phyloP scores from a whole-genome alignment of 2,888 invertebrate species.

The Agonum fuliginosum region DNA sequence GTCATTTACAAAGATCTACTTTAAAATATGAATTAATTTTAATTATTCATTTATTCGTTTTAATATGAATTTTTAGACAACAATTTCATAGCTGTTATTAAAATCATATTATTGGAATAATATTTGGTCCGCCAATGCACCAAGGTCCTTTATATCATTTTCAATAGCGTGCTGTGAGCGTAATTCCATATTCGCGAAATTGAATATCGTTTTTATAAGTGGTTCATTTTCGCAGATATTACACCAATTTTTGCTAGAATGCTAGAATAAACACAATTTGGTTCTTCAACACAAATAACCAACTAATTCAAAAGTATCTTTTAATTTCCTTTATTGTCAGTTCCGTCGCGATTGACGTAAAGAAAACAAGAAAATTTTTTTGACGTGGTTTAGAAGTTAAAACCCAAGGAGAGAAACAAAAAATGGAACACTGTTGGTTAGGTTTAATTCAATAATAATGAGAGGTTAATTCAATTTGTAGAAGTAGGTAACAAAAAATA shows the following conservation, averaged over 20 bases:
- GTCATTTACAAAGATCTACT: no score
- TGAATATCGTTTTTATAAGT: not conserved
- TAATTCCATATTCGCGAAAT: conserved; percentile 4
- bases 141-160: not conserved
- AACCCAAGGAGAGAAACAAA: no score
- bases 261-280: not conserved
- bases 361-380: not conserved
- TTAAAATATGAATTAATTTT: no score
- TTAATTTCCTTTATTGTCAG: not conserved
- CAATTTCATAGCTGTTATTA: no score
- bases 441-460: not conserved
- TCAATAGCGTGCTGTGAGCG: not conserved
- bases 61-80: not conserved
- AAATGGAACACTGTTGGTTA: no score
- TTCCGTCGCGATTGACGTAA: not conserved
- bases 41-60: no score
- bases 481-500: no score
- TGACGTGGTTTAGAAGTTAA: not conserved
- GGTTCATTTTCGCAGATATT: not conserved
- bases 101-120: no score
- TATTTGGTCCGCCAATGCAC: not conserved
- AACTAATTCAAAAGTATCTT: not conserved
- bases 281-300: not conserved
- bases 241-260: not conserved
- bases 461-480: not conserved